Evolutionary conservation across 2,888 invertebrate species (phyloP).

Genomic region (Unio pictorum): DNA sequence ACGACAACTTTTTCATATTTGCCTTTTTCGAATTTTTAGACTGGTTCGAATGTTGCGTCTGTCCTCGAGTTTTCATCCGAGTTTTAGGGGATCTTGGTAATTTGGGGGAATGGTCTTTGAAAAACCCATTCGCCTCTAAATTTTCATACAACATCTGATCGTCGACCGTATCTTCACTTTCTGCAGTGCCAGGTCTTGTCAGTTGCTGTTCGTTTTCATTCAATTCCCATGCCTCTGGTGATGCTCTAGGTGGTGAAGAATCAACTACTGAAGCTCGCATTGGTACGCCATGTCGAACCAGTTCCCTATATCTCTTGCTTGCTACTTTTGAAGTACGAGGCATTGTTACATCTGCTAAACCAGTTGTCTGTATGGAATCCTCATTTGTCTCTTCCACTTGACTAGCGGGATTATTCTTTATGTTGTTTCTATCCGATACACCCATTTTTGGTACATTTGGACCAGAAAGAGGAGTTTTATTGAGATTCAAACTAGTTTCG

Average conservation of each 20-base stretch:
- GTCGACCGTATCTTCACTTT: conserved; percentile 29
- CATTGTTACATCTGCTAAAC: conserved; percentile 7
- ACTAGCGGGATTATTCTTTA: background rate
- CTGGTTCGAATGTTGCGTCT: conserved; percentile 11
- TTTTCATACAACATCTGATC: conserved; percentile 46
- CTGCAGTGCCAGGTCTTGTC: conserved; percentile 22
- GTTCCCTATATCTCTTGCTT: conserved; percentile 50
- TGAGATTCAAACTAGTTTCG: conserved; percentile 8
- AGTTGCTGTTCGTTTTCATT: conserved; percentile 20
- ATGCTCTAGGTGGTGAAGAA: conserved; percentile 18
- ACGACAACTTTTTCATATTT: conserved; percentile 29
- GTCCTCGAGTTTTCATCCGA: conserved; percentile 14
- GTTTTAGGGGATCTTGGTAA: conserved; percentile 27
- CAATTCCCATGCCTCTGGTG: conserved; percentile 11
- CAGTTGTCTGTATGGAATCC: background rate
- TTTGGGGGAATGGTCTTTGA: conserved; percentile 24
- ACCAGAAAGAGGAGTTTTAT: background rate
- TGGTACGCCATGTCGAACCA: conserved; percentile 57
- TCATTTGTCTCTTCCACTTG: background rate
- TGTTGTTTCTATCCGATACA: background rate
- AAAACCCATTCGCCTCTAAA: conserved; percentile 51
- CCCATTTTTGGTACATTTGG: background rate
- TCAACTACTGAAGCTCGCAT: conserved; percentile 54
- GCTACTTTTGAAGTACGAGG: conserved; percentile 25
- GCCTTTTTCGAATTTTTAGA: conserved; percentile 20